Conservation (phyloP, 2,888 invertebrate species). For the Trichopoda pennipes region DNA sequence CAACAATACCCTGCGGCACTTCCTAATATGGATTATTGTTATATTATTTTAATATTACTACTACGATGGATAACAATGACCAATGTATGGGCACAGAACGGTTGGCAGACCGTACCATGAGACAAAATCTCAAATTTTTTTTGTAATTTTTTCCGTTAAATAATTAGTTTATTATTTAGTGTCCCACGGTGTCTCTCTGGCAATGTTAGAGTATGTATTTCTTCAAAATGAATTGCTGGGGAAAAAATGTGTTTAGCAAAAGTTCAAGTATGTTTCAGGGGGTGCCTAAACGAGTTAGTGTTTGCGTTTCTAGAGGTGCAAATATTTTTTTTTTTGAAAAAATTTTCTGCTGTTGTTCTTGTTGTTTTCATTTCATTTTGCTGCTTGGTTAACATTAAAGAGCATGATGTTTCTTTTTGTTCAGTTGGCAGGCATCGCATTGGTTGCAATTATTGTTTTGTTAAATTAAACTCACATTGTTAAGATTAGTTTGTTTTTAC, state of each 20-base stretch:
- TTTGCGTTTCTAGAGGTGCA: slow-evolving; percentile 42
- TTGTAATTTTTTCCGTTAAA: no score
- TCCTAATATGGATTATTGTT: no score
- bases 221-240: slow-evolving; percentile 52
- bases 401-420: slow-evolving; percentile 5
- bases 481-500: slow-evolving; percentile 39
- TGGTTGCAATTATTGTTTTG: slow-evolving; percentile 26
- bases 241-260: slow-evolving; percentile 44
- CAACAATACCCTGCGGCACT: no score
- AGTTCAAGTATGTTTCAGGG: slow-evolving; percentile 58
- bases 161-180: no score
- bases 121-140: no score
- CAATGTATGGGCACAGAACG: no score
- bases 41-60: no score
- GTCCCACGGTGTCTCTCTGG: slow-evolving; percentile 10
- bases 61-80: no score
- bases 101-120: no score
- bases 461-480: slow-evolving; percentile 29
- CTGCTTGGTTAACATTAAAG: slow-evolving; percentile 20
- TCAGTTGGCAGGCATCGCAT: slow-evolving; percentile 11
- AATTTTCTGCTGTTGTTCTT: slow-evolving; percentile 9
- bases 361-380: slow-evolving; percentile 4
- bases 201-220: slow-evolving; percentile 35
- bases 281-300: slow-evolving; percentile 8
- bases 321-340: slow-evolving; percentile 44